Conservation (phyloP, 2,797 vertebrate genomes). For the Xenentodon cancila region DNA sequence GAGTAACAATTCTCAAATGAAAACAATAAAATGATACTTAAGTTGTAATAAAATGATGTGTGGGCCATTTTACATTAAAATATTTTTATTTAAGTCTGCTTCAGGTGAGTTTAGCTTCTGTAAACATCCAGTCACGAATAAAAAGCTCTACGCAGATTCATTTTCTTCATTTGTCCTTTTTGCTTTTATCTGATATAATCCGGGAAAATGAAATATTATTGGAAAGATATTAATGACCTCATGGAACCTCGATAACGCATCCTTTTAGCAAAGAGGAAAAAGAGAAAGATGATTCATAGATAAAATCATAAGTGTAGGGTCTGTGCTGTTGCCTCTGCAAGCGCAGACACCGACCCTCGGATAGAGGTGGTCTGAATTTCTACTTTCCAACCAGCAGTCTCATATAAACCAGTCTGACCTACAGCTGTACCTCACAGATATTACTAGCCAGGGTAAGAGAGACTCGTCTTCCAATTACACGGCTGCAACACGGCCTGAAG, state of each 20-base stretch:
- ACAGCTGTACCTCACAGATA: conserved; percentile 67
- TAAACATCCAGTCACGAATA: too few species aligned
- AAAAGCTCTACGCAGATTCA: too few species aligned
- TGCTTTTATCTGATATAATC: not conserved
- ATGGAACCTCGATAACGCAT: too few species aligned
- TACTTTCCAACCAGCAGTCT: conserved; percentile 44
- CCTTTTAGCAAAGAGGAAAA: not conserved
- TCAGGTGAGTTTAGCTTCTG: too few species aligned
- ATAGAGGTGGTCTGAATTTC: conserved; percentile 56
- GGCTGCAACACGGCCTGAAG: conserved; percentile 60
- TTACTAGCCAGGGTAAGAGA: conserved; percentile 66
- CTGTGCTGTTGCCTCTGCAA: conserved; percentile 10
- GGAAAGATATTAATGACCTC: not conserved
- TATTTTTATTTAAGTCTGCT: too few species aligned
- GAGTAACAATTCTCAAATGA: too few species aligned
- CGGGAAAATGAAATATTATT: not conserved
- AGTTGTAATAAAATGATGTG: too few species aligned
- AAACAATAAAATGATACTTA: too few species aligned
- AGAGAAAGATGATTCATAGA: conserved; percentile 28
- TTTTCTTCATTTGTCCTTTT: not conserved
- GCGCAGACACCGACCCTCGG: conserved; percentile 36
- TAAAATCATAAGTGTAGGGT: conserved; percentile 31
- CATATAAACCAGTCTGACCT: conserved; percentile 75
- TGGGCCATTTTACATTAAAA: too few species aligned
- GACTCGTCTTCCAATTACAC: conserved; percentile 69